A percentile compares a stretch with the other conserved stretches of the same genome.
Evolutionary conservation across 1,140 invertebrate genomes (phyloP).

Genomic region (Ceratoteleas bidentatus): DNA sequence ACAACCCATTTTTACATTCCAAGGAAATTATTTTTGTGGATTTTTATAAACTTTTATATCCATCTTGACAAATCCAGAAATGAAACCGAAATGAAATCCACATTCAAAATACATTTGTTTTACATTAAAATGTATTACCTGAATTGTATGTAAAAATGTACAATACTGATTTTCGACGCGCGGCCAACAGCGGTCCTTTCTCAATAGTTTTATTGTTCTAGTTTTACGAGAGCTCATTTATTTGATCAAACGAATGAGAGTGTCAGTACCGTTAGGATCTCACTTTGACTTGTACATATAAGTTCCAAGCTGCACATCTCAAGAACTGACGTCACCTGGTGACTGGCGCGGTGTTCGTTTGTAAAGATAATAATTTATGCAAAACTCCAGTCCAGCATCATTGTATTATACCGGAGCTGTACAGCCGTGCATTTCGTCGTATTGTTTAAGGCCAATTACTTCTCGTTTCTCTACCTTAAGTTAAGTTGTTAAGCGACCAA

Average conservation of each 20-base stretch:
- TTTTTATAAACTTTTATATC: too few relatives aligned
- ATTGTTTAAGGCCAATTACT: too few relatives aligned
- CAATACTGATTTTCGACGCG: too few relatives aligned
- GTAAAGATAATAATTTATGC: slow-evolving; percentile 42
- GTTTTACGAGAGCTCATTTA: slow-evolving; percentile 32
- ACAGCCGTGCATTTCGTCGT: background rate
- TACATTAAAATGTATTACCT: too few relatives aligned
- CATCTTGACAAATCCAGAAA: too few relatives aligned
- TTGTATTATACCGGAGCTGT: slow-evolving; percentile 39
- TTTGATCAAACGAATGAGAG: slow-evolving; percentile 30
- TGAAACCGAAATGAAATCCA: too few relatives aligned
- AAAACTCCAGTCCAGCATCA: slow-evolving; percentile 31
- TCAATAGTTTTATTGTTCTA: slow-evolving; percentile 46
- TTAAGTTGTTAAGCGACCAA: too few relatives aligned
- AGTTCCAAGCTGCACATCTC: background rate
- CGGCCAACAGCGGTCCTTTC: background rate
- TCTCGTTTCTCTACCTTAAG: too few relatives aligned
- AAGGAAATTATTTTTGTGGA: too few relatives aligned
- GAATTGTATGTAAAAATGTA: too few relatives aligned
- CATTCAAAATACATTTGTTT: too few relatives aligned
- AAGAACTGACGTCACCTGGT: slow-evolving; percentile 4
- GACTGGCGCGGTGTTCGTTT: slow-evolving; percentile 28
- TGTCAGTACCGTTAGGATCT: slow-evolving; percentile 40
- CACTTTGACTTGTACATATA: slow-evolving; percentile 31
- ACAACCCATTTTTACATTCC: too few relatives aligned